These are phyloP conservation scores for Argyrosomus regius DNA, from an alignment of 2,797 vertebrate species.

Conservation along the genomic window DNA sequence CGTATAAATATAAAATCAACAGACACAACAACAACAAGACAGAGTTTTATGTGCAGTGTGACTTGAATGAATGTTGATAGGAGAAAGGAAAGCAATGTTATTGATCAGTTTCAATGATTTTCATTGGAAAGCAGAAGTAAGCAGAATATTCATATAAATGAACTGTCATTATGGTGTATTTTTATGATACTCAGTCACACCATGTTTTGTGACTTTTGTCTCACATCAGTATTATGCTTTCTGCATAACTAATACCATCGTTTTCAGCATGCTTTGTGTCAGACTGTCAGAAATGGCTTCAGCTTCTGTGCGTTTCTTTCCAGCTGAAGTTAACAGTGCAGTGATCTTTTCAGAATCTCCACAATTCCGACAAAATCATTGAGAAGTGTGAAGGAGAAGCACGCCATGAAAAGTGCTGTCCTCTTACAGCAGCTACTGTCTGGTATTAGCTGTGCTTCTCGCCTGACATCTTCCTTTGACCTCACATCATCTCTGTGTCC, in stretches of 20 bases:
- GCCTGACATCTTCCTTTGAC: slow-evolving; percentile 50
- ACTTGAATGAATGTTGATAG: background rate
- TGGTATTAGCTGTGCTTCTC: slow-evolving; percentile 30
- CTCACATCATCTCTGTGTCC: slow-evolving; percentile 40
- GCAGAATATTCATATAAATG: too few species aligned
- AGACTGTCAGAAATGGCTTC: background rate
- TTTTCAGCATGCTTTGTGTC: background rate
- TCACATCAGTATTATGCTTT: background rate
- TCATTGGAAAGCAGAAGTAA: background rate
- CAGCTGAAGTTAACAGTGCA: background rate
- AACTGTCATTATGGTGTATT: background rate
- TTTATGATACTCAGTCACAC: background rate
- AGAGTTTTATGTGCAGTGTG: background rate
- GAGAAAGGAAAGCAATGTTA: background rate
- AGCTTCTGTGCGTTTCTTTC: slow-evolving; percentile 19
- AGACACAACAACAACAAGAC: slow-evolving; percentile 11
- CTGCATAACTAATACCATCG: background rate
- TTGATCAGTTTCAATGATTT: slow-evolving; percentile 25
- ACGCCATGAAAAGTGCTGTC: slow-evolving; percentile 38
- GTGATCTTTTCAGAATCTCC: slow-evolving; percentile 9
- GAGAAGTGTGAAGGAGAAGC: slow-evolving; percentile 26
- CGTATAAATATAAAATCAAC: slow-evolving; percentile 17
- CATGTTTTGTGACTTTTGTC: background rate
- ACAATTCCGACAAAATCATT: slow-evolving; percentile 30
- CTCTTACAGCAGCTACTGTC: slow-evolving; percentile 39